Base-by-base conservation (phyloP, 2,888 invertebrate species). In the Fissipunctia ypsillon region DNA sequence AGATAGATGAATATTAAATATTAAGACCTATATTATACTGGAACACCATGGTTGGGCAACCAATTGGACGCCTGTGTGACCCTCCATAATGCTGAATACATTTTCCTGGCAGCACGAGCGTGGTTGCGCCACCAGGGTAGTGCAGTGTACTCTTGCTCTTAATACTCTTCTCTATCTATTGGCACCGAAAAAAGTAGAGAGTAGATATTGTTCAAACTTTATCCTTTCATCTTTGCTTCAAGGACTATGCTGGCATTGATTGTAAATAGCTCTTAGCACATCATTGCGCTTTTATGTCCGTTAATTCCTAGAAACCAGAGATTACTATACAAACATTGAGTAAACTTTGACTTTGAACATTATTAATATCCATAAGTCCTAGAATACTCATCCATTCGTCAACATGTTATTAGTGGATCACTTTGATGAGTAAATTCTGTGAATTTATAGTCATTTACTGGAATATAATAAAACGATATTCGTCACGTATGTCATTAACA, bases 381-480 rank as follows among this genome's bases (percentile, higher is more conserved):
- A 38, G 74, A 71, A 80, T 69, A 56, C 50, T 57, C 71, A 69
- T 22, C 12, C 1, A 59, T 28, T 25, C 57, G 56, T 81, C 68
- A 80, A 71, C 68, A 66, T 54, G 56, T 64, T 35, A 69, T 59
- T 75, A 67, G 41, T 25, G 50, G 35, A 83, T 25, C 19, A n/a
- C 45, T 75, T 75, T 61, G 69, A 81, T 76, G 84, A 81, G n/a
- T 41, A 48, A 70, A 75, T 80, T 74, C 76, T 50, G 52, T 60
- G 69, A 80, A 73, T 69, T 57, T 35, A 61, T 57, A 54, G 0
- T 16, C 22, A 43, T 48, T 43, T 69, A 43, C 22, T 56, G 22
- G 31, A 69, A 43, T 57, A 48, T 65, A 76, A n/a, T 64, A 64
- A 73, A 63, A 31, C 14, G 0, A 16, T 16, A 50, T 50, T 31